Base-by-base conservation (phyloP, 1,140 invertebrate species). In the Hydropsyche tenuis region DNA sequence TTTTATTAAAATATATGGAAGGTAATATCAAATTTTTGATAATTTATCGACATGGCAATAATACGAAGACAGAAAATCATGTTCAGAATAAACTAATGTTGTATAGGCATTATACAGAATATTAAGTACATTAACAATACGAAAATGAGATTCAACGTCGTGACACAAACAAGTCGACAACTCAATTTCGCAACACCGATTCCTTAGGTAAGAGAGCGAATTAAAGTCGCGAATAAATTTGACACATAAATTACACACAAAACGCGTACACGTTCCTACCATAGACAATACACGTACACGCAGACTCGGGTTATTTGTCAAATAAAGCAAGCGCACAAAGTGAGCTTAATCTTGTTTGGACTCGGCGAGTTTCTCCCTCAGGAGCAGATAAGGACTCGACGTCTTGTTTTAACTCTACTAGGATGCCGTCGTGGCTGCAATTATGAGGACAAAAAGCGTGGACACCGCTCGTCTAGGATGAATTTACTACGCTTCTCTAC, bases 261-360 rank as follows among this genome's bases (percentile, higher is more conserved):
- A 53, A 53, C 20, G 9, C 18, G 20, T 20, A 53, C n/a, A 18
- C n/a, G 1, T 9, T 9, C 16, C 9, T 53, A 18, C n/a, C 16
- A 16, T 46, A 20, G 6, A 53, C 48, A 53, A 53, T 18, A 18
- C 20, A 6, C n/a, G 7, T 16, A 53, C n/a, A 18, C 16, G 9
- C 48, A 12, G 48, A 18, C 9, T n/a, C n/a, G 48, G 48, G 48
- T 53, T 53, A 53, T 53, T 53, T 53, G 48, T 53, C 48, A 53
- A 53, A 53, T 20, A 53, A 20, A 53, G 20, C 48, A 53, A 53
- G 48, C 20, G 48, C 20, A 53, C 48, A 53, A 53, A 53, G 48
- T 53, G 48, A 53, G 48, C 48, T 53, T 53, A 53, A 53, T 53
- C 48, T 53, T 53, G 48, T 53, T 53, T 53, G 48, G 16, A 53